Conservation (phyloP, 2,797 vertebrate genomes). For the Pangasius sanitwongsei region DNA sequence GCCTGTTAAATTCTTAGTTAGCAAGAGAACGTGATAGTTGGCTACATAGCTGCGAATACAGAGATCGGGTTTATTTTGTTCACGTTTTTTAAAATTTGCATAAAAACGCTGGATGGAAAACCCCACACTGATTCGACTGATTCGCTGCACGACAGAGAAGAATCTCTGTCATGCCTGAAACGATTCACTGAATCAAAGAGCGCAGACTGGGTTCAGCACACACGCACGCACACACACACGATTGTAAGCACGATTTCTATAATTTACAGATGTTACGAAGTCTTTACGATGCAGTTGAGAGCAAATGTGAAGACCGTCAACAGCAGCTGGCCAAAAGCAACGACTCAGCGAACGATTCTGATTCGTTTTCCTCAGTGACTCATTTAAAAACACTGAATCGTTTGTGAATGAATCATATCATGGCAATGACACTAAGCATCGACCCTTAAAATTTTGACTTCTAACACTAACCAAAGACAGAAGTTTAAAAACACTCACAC, state of each 20-base stretch:
- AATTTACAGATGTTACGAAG: not conserved
- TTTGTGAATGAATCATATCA: conserved; percentile 1
- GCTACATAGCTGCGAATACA: not conserved
- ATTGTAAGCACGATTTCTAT: not conserved
- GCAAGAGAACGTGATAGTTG: not conserved
- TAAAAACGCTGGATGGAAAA: not conserved
- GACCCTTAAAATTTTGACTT: not conserved
- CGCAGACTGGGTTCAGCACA: not conserved
- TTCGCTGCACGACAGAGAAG: not conserved
- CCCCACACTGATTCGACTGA: not conserved
- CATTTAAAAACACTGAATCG: not conserved
- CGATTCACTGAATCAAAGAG: not conserved
- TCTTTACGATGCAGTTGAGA: not conserved
- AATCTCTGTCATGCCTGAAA: not conserved
- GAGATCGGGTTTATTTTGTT: not conserved
- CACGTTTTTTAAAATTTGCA: not conserved
- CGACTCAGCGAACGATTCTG: not conserved
- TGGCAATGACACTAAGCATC: not conserved
- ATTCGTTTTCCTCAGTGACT: not conserved
- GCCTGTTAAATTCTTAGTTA: not conserved
- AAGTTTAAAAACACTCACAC: not conserved
- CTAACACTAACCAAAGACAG: conserved; percentile 11
- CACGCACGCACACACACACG: not conserved
- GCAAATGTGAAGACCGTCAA: not conserved
- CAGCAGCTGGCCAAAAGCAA: not conserved